Evolutionary conservation across 2,113 vertebrate species (phyloP).

Genomic region (Entosphenus tridentatus): DNA sequence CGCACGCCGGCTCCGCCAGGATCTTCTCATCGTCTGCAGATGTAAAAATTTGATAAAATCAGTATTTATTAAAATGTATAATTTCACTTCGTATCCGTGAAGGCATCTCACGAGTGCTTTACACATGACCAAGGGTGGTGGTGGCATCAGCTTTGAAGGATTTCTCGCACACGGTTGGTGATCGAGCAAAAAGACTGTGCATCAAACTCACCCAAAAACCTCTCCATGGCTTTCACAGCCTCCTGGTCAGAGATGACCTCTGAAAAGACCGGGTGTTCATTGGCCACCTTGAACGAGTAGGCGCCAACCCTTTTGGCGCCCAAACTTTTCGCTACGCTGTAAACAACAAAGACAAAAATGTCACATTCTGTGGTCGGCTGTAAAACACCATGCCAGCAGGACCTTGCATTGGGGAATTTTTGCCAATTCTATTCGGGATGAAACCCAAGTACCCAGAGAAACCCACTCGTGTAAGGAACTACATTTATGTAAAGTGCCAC

Average conservation of each 20-base stretch:
- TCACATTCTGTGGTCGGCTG: no score
- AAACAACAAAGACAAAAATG: no score
- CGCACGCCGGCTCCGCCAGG: constrained; percentile 59
- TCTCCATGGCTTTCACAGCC: constrained; percentile 37
- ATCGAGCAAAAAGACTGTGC: background rate
- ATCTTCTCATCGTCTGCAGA: constrained; percentile 53
- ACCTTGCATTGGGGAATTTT: no score
- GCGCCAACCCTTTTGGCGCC: constrained; percentile 40
- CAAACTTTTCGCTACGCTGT: constrained; percentile 48
- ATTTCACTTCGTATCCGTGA: background rate
- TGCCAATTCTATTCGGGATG: no score
- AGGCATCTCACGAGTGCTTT: no score
- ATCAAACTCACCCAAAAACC: constrained; percentile 42
- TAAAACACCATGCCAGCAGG: no score
- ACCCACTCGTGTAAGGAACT: no score
- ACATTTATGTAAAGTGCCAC: no score
- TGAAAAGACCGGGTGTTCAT: constrained; percentile 31
- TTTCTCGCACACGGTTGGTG: no score
- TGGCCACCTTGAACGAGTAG: constrained; percentile 33
- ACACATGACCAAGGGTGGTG: no score
- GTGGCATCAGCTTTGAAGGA: no score
- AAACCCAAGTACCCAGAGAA: no score
- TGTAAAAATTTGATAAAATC: background rate
- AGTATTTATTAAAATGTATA: background rate
- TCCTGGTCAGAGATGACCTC: constrained; percentile 47